Conservation (phyloP, 2,113 vertebrate species). For the Choloepus hoffmanni region DNA sequence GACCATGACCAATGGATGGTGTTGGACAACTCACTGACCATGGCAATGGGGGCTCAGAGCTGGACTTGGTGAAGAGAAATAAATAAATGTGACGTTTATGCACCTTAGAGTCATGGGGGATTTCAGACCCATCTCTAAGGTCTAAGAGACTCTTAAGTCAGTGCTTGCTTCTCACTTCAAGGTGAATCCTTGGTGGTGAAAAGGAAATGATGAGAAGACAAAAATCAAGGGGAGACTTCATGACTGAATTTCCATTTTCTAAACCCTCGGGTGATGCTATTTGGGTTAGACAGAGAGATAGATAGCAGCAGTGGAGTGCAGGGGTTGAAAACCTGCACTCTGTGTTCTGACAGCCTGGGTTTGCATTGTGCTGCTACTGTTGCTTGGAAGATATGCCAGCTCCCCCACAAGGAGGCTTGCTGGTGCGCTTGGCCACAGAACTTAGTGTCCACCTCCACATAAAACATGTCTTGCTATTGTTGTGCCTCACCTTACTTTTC, state of each 20-base stretch:
- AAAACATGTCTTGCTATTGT: not conserved
- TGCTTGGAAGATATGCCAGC: not conserved
- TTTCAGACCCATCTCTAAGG: not conserved
- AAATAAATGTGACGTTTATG: not conserved
- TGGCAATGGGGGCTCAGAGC: not conserved
- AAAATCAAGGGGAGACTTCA: not conserved
- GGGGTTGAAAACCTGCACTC: not conserved
- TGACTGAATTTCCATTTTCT: not conserved
- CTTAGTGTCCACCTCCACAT: not conserved
- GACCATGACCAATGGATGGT: not conserved
- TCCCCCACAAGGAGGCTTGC: not conserved
- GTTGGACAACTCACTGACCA: not conserved
- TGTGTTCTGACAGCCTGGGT: not conserved
- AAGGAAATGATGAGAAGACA: not conserved
- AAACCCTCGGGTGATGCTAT: not conserved
- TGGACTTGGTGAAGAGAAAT: not conserved
- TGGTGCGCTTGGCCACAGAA: not conserved
- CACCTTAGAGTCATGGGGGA: not conserved
- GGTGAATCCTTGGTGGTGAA: not conserved
- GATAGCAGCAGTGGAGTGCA: not conserved
- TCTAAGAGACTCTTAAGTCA: not conserved
- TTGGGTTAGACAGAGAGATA: not conserved
- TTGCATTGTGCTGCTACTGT: rapidly evolving
- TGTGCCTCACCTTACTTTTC: not conserved
- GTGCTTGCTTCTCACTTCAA: constrained; percentile 15